Evolutionary conservation across 2,888 invertebrate species (phyloP), one percentile per base, ranked within the genome.

Genomic region (Pseudanteris insignis): DNA sequence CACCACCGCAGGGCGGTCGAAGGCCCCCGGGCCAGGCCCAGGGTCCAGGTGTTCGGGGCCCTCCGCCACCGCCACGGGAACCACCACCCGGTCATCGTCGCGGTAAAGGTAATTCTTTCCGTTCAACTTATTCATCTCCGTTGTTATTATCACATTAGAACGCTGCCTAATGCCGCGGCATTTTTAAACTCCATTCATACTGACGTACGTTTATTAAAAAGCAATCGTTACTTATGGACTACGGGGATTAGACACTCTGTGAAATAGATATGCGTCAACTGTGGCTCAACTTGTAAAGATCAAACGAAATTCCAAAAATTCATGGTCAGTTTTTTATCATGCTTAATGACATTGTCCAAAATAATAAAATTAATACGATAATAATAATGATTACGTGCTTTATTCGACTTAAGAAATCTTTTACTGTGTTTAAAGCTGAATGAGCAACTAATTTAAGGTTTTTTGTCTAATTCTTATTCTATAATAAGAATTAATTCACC

Each of bases 31-130:
- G 72, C 32, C 77, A 75, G 32, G 73, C 77, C 51, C 79, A 83
- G 66, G 86, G 92, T 36, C 91, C 92, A 2, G 92, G 92, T n/a
- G 92, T 91, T 2, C 84, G 92, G 69, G 92, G 92, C 40, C 92
- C 92, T n/a, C 92, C 92, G 29, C 91, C 91, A 21, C 92, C 92
- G 6, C 92, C 92, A 0, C 83, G 92, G 58, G 90, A 90, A 66
- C 76, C 74, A 2, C 74, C 76, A 1, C 67, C 73, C 8, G 75
- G 74, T 34, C 76, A 76, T 51, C 81, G 81, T 58, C 77, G 82
- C 67, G 76, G 75, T 66, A 81, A 81, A 81, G 82, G 82, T 82
- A 78, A 75, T 73, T 43, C 2, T 57, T 50, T 58, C 25, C 5
- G 36, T 14, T 14, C 36, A 41, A 37, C 14, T 32, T 41, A 48